phyloP scores from a whole-genome alignment of 2,113 vertebrate species.

The Rattus rattus region DNA sequence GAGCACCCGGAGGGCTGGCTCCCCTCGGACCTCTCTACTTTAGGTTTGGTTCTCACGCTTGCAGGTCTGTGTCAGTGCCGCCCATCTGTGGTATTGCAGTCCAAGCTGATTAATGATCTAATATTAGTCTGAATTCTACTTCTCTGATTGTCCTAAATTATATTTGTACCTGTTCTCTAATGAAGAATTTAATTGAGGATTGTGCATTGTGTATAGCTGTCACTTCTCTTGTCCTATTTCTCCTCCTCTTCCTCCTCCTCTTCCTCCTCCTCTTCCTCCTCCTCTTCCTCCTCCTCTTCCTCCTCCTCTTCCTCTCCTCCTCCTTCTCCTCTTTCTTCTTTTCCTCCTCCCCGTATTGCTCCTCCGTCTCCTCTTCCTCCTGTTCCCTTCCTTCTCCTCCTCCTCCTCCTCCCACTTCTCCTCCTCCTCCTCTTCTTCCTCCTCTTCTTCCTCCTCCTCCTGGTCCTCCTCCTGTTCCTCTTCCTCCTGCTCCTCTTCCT shows the following conservation, averaged over 20 bases:
- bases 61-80: not conserved
- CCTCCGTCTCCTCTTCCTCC: too few relatives aligned
- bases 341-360: too few relatives aligned
- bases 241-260: not conserved
- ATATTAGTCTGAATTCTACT: not conserved
- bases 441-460: too few relatives aligned
- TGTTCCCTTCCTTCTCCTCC: not conserved
- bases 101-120: not conserved
- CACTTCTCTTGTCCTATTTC: not conserved
- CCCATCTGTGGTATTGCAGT: not conserved
- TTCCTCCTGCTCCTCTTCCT: too few relatives aligned
- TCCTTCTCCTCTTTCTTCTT: not conserved
- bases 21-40: not conserved
- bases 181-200: not conserved
- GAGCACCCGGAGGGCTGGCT: not conserved
- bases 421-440: too few relatives aligned
- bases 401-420: too few relatives aligned
- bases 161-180: not conserved
- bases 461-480: too few relatives aligned
- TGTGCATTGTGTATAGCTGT: fast-evolving
- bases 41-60: not conserved
- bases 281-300: not conserved
- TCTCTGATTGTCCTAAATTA: not conserved
- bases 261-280: not conserved
- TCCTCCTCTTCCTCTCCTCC: too few relatives aligned